Conservation (phyloP, 2,113 vertebrate species). For the Alligator mississippiensis region DNA sequence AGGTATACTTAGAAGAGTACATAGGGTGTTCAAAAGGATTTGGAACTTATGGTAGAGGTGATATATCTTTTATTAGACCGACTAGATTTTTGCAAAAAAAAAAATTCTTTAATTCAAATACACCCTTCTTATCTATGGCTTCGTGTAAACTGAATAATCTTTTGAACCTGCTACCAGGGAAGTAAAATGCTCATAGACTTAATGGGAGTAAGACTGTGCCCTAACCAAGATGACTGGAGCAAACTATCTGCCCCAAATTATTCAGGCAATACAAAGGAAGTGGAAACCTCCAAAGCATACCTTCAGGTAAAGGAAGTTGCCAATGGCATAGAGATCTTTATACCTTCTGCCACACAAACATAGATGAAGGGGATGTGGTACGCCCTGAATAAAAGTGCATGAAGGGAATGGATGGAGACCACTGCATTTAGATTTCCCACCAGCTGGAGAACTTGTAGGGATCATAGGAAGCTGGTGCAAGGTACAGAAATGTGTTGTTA, state of each 20-base stretch:
- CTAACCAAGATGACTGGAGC: neutral
- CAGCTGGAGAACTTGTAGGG: neutral
- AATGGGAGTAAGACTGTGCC: neutral
- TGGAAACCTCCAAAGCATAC: neutral
- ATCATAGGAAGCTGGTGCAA: neutral
- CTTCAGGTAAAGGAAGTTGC: neutral
- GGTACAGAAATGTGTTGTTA: neutral
- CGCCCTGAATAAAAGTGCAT: neutral
- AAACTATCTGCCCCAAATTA: neutral
- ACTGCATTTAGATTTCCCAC: neutral
- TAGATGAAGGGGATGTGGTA: neutral
- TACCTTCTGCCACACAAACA: neutral
- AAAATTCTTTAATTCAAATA: no score
- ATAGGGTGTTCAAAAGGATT: no score
- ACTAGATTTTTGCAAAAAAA: no score
- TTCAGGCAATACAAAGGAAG: neutral
- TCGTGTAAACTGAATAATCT: no score
- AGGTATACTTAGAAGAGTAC: no score
- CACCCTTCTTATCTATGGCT: no score
- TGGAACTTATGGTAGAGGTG: no score
- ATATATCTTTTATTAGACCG: no score
- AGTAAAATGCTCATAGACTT: neutral
- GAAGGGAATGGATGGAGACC: neutral
- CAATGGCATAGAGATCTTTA: neutral
- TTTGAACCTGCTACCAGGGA: neutral